phyloP scores from a whole-genome alignment of 2,888 invertebrate genomes.

The Phaedon cochleariae region DNA sequence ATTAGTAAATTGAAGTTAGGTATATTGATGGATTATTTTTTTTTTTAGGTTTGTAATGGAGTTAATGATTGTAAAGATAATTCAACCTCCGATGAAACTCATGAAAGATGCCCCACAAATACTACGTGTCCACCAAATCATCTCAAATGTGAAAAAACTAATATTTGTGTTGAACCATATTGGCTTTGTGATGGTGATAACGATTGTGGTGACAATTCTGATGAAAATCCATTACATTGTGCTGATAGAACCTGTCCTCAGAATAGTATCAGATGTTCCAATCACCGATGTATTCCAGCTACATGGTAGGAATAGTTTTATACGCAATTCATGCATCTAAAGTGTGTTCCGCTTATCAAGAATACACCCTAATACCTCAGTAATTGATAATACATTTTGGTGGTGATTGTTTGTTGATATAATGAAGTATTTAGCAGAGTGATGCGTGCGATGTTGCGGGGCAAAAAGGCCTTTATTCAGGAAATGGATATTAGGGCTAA shows the following conservation, averaged over 20 bases:
- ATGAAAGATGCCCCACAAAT: constrained; percentile 85
- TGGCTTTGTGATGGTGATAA: constrained; percentile 98
- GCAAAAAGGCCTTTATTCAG: no score
- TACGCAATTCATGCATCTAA: background rate
- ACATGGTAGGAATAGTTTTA: constrained; percentile 70
- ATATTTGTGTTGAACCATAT: constrained; percentile 96
- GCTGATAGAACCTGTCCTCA: constrained; percentile 88
- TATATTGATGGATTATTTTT: background rate
- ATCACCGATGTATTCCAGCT: constrained; percentile 92
- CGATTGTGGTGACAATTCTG: constrained; percentile 94
- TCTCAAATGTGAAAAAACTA: constrained; percentile 91
- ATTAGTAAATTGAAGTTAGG: no score
- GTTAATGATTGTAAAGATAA: constrained; percentile 95
- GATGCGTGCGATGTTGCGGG: no score
- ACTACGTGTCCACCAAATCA: constrained; percentile 90
- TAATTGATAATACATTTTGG: no score
- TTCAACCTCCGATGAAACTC: constrained; percentile 89
- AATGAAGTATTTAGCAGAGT: no score
- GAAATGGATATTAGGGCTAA: no score
- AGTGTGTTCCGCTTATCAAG: background rate
- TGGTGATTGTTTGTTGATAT: no score
- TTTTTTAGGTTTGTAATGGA: constrained; percentile 73
- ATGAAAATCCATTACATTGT: constrained; percentile 90
- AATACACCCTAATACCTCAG: no score
- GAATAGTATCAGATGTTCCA: constrained; percentile 92